Conservation (phyloP, 2,888 invertebrate genomes). For the Caenorhabditis parvicauda region DNA sequence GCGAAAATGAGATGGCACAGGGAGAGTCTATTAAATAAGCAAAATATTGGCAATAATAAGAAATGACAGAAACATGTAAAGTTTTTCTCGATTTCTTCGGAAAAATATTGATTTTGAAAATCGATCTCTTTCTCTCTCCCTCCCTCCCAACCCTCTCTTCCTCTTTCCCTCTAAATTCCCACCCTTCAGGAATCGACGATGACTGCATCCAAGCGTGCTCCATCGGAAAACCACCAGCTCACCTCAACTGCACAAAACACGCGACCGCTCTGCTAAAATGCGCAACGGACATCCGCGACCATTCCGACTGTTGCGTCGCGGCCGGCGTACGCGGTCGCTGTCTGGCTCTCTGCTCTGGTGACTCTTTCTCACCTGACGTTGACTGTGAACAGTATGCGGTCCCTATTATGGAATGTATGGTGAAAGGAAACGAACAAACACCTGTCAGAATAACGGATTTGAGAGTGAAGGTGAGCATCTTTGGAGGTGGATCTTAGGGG, state of each 20-base stretch:
- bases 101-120: background rate
- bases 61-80: slow-evolving; percentile 22
- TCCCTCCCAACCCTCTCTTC: too few species aligned
- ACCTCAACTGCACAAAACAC: slow-evolving; percentile 25
- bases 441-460: slow-evolving; percentile 23
- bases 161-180: too few species aligned
- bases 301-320: slow-evolving; percentile 40
- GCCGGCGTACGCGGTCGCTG: slow-evolving; percentile 27
- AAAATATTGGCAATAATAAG: too few species aligned
- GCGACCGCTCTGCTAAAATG: slow-evolving; percentile 33
- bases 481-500: too few species aligned
- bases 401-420: slow-evolving; percentile 30
- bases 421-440: slow-evolving; percentile 25
- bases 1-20: too few species aligned
- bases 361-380: slow-evolving; percentile 12
- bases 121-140: too few species aligned
- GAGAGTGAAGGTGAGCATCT: slow-evolving; percentile 10
- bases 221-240: slow-evolving; percentile 21
- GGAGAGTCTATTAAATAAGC: too few species aligned
- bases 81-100: background rate
- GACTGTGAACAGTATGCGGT: slow-evolving; percentile 30
- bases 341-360: slow-evolving; percentile 40
- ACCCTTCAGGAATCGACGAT: slow-evolving; percentile 13
- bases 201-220: slow-evolving; percentile 36
- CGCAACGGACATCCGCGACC: slow-evolving; percentile 37